Conservation (phyloP, 2,113 vertebrate genomes). For the Barnardius zonarius region DNA sequence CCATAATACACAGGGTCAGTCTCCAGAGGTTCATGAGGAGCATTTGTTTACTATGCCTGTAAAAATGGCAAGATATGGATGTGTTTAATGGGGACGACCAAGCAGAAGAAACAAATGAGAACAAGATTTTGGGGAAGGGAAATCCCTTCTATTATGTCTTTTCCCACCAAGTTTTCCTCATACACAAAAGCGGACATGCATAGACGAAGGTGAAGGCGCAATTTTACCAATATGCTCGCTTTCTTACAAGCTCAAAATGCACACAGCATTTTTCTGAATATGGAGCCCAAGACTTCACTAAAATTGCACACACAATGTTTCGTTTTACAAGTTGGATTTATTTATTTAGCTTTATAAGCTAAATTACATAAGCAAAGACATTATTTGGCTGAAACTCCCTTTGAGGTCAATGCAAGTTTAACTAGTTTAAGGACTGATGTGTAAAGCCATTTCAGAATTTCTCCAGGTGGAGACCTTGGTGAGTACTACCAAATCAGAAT, state of each 20-base stretch:
- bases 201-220: background rate
- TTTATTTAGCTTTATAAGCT: background rate
- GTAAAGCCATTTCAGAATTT: background rate
- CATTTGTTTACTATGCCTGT: background rate
- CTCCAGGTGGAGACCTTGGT: background rate
- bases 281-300: background rate
- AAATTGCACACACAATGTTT: background rate
- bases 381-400: background rate
- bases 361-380: background rate
- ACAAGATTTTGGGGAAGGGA: background rate
- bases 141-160: background rate
- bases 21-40: background rate
- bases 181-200: background rate
- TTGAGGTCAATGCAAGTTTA: background rate
- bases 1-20: background rate
- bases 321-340: background rate
- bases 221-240: background rate
- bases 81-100: background rate
- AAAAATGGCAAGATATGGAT: background rate
- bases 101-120: background rate
- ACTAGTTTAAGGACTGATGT: background rate
- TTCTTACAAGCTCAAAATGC: background rate
- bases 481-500: background rate
- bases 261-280: background rate
- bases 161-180: background rate